Evolutionary conservation across 2,888 invertebrate species (phyloP), one percentile per base, ranked within the genome.

Genomic region (Phyllotreta cruciferae): DNA sequence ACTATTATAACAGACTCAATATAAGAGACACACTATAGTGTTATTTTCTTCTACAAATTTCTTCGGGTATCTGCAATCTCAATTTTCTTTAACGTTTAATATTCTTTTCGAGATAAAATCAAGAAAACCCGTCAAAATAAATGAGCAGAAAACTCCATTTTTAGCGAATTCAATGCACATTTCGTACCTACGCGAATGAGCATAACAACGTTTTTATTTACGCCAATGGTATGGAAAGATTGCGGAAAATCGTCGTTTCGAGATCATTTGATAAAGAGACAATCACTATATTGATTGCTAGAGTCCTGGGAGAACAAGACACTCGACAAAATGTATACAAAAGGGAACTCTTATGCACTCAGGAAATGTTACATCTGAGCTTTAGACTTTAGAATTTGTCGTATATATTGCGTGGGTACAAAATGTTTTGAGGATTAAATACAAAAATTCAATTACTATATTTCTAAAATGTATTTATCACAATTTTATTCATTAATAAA

Each of bases 161-260:
- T 11, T 44, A 44, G 6, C 10, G 14, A 44, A 44, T 44, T 44
- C 44, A 44, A 47, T 47, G 47, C 24, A 11, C 47, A 47, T 47
- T 47, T 47, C 14, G 47, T 47, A 14, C 34, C 47, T 47, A 47
- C 47, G 47, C 34, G 47, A 47, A 47, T 24, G 13, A 47, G 47
- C 24, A 6, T 47, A 47, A 13, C 13, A 47, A 24, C 47, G 24
- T 14, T 47, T 47, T 47, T 14, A 47, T 47, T 47, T 47, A 47
- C 13, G 47, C 24, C 47, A 14, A 47, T 47, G 24, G 47, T 24
- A 47, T 47, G 47, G 47, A 47, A 47, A 47, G 47, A 47, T 47
- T 47, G 24, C 47, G n/a, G 47, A 24, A 47, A 47, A 47, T 47
- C 47, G 47, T 24, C 47, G 47, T 47, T 47, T 47, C 47, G 47